Conservation (phyloP, 2,888 invertebrate species). For the Tiliacea aurago region DNA sequence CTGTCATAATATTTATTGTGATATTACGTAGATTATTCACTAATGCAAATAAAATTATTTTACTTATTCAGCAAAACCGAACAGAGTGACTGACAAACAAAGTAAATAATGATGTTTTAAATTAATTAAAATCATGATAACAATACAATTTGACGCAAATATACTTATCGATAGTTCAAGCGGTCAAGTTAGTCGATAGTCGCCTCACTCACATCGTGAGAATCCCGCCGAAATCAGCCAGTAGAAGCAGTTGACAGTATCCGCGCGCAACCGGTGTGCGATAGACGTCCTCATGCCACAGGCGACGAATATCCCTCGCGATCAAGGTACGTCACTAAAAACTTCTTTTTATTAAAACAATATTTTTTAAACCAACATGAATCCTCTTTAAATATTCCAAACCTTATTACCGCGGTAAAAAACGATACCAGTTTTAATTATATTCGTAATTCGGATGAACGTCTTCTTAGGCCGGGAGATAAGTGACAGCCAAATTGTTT, state of each 20-base stretch:
- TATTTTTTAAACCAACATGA: not conserved
- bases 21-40: not conserved
- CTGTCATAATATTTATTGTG: not conserved
- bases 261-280: constrained; percentile 82
- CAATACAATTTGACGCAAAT: constrained; percentile 38
- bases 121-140: constrained; percentile 20
- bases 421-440: constrained; percentile 6
- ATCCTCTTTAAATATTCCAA: not conserved
- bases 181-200: constrained; percentile 68
- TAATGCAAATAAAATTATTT: not conserved
- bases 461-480: constrained; percentile 42
- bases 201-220: constrained; percentile 67
- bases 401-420: too few relatives aligned
- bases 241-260: constrained; percentile 73
- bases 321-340: constrained; percentile 79
- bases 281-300: constrained; percentile 74
- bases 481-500: constrained; percentile 57
- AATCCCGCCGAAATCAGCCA: constrained; percentile 76
- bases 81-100: constrained; percentile 2
- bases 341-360: constrained; percentile 57
- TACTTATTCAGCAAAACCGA: not conserved
- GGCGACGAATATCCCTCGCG: constrained; percentile 67
- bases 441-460: constrained; percentile 20
- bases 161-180: constrained; percentile 71
- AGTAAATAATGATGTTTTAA: not conserved